Conservation (phyloP, 2,797 vertebrate genomes). For the Gambusia yucatana region DNA sequence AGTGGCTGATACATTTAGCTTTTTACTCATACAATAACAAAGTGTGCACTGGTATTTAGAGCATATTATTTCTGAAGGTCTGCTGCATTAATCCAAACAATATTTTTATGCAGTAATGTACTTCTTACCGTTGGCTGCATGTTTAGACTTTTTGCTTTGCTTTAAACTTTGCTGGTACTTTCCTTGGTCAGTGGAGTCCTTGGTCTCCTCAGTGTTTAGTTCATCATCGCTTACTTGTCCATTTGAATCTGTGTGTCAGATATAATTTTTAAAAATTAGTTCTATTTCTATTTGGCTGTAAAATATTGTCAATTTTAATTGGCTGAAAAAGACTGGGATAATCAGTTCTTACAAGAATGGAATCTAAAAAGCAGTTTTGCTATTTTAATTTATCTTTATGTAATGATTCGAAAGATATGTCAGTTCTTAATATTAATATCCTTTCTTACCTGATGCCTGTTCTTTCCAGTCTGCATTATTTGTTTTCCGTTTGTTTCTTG, state of each 20-base stretch:
- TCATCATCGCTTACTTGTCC: neutral
- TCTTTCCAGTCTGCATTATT: slow-evolving; percentile 7
- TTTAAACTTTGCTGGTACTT: neutral
- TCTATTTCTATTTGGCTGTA: neutral
- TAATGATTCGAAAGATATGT: neutral
- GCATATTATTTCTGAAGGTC: neutral
- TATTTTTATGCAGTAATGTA: neutral
- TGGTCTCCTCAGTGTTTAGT: neutral
- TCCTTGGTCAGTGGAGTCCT: neutral
- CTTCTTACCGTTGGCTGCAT: neutral
- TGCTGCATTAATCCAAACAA: neutral
- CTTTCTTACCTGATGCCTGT: slow-evolving; percentile 1
- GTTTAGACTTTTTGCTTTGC: neutral
- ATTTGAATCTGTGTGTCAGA: neutral
- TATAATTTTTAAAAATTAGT: neutral
- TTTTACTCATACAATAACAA: neutral
- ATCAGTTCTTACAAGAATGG: neutral
- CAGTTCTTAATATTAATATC: neutral
- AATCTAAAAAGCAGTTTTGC: neutral
- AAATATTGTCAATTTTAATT: neutral
- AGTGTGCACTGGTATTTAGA: neutral
- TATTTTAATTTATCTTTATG: neutral
- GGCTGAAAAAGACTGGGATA: neutral
- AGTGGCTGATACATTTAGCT: neutral
- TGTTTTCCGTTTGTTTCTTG: neutral